Evolutionary conservation across 2,888 invertebrate genomes (phyloP), one percentile per base, ranked within the genome.

Genomic region (Limenitis camilla): DNA sequence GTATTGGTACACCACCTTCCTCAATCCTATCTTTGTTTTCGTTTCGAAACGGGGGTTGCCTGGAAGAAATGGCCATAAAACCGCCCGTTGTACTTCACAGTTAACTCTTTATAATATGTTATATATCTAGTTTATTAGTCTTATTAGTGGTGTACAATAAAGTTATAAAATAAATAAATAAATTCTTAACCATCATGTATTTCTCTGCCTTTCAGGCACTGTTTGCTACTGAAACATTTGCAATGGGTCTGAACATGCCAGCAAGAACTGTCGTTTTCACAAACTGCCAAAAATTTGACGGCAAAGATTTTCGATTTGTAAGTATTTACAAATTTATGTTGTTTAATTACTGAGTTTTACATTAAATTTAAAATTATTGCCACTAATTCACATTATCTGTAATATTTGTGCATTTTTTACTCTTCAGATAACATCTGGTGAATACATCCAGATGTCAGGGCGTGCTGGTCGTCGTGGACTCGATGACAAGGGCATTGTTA

Each of bases 171-270:
- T n/a, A n/a, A n/a, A n/a, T n/a, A n/a, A n/a, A n/a, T n/a, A n/a
- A n/a, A n/a, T n/a, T 19, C 3, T 19, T 19, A 19, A 19, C 19
- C 19, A 19, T 19, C 3, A 19, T 3, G n/a, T 10, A 5, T 29
- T 29, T 29, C 19, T 31, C 46, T 49, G 53, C 40, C 40, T 72
- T 72, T n/a, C 63, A 88, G 90, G 97, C 97, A 0, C 88, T 99
- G 0, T 99, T 99, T 86, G 99, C 99, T 0, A 99, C 99, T 0
- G 99, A 99, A 88, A 99, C 99, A 0, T 99, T 99, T 87, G 97
- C 99, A 11, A 99, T 99, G 99, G 99, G 99, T 1, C 87, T 99
- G 6, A 99, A 99, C 88, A 99, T 99, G 99, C 99, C 99, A 5
- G 99, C 99, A 0, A 92, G 99, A 68, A 99, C 99, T 0, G 99